phyloP scores from a whole-genome alignment of 1,140 invertebrate species.

The Nautilus pompilius region DNA sequence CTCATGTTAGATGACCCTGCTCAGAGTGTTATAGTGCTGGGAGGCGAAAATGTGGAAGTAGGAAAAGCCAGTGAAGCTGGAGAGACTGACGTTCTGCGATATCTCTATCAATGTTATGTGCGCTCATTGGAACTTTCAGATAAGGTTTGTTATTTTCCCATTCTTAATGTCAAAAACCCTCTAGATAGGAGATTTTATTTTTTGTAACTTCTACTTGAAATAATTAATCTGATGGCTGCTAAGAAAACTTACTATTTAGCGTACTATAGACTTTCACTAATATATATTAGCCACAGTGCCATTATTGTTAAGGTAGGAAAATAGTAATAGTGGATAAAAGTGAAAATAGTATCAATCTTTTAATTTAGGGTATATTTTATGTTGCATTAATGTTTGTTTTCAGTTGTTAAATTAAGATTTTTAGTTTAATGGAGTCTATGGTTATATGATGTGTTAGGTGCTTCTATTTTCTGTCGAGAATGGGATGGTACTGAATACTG shows the following conservation, averaged over 20 bases:
- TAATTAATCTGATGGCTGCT: neutral
- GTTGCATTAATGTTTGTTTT: too few relatives aligned
- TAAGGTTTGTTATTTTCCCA: neutral
- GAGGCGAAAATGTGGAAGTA: constrained; percentile 48
- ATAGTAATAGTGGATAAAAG: too few relatives aligned
- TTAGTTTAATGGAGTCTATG: too few relatives aligned
- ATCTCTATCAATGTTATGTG: constrained; percentile 39
- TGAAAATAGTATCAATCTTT: too few relatives aligned
- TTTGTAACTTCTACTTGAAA: neutral
- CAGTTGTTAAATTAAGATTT: too few relatives aligned
- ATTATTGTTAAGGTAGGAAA: too few relatives aligned
- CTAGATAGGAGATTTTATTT: neutral
- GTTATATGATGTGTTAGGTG: too few relatives aligned
- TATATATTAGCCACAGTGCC: neutral
- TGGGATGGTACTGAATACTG: too few relatives aligned
- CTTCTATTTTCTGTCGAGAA: too few relatives aligned
- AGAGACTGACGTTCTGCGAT: constrained; percentile 32
- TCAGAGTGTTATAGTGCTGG: constrained; percentile 22
- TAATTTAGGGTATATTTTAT: too few relatives aligned
- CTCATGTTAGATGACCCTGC: constrained; percentile 64
- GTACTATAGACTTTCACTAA: neutral
- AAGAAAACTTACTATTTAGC: neutral
- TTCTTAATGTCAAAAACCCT: neutral
- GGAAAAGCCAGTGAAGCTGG: constrained; percentile 15
- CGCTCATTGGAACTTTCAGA: constrained; percentile 15